Conservation (phyloP, 2,797 vertebrate genomes). For the Mormyrops boulengeri region DNA sequence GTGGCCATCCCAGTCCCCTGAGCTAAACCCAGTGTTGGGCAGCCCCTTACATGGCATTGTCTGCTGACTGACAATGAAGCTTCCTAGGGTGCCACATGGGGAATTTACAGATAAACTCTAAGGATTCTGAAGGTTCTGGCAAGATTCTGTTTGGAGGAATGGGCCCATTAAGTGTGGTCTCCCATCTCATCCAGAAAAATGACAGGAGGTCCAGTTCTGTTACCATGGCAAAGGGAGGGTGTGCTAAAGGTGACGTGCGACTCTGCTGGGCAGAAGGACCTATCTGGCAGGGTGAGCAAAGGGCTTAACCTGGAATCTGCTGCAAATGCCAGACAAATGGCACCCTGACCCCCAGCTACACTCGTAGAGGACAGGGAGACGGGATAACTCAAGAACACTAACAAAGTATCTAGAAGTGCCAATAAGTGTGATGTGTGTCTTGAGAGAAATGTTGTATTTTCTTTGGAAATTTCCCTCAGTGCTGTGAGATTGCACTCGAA, state of each 20-base stretch:
- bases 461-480: neutral
- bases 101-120: neutral
- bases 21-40: neutral
- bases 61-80: neutral
- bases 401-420: neutral
- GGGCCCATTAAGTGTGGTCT: neutral
- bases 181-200: neutral
- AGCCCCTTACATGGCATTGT: neutral
- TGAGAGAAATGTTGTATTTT: neutral
- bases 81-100: neutral
- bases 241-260: neutral
- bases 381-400: neutral
- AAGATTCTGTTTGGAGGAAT: neutral
- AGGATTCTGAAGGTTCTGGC: neutral
- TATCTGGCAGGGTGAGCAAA: neutral
- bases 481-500: too few relatives aligned
- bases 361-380: neutral
- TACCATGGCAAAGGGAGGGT: neutral
- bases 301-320: neutral
- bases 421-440: neutral
- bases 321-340: neutral
- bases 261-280: neutral
- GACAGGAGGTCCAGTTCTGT: neutral
- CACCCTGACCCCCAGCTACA: neutral
- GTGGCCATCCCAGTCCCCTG: neutral